Evolutionary conservation across 2,113 vertebrate genomes (phyloP).

Genomic region (Carassius gibelio): DNA sequence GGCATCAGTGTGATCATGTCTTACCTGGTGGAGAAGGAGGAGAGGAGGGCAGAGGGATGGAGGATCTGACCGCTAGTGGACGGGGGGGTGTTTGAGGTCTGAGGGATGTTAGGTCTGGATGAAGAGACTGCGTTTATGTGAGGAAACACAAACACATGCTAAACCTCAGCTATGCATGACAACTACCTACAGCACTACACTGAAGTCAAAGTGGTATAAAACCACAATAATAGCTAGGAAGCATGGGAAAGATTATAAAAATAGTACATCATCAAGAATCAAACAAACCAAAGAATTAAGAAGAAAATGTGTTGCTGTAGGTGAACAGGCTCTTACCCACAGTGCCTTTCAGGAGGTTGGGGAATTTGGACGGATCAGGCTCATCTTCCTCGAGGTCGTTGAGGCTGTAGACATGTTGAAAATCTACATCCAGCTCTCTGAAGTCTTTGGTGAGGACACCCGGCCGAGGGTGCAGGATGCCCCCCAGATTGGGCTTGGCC

Average conservation of each 20-base stretch:
- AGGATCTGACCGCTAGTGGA: slow-evolving; percentile 82
- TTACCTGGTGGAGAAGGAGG: slow-evolving; percentile 80
- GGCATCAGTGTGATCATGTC: slow-evolving; percentile 45
- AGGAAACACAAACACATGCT: slow-evolving; percentile 57
- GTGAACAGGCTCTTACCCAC: slow-evolving; percentile 71
- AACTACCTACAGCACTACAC: slow-evolving; percentile 14
- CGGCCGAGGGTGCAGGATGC: slow-evolving; percentile 81
- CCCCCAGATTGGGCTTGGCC: slow-evolving; percentile 81
- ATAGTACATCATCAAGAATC: no score
- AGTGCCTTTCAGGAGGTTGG: slow-evolving; percentile 60
- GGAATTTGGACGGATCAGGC: slow-evolving; percentile 69
- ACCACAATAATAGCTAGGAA: neutral
- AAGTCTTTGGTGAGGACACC: slow-evolving; percentile 88
- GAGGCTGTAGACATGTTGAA: slow-evolving; percentile 84
- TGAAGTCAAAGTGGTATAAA: slow-evolving; percentile 32
- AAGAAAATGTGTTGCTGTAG: neutral
- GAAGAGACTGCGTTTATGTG: slow-evolving; percentile 78
- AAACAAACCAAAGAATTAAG: neutral
- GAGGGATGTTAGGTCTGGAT: slow-evolving; percentile 78
- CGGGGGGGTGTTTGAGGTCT: slow-evolving; percentile 81
- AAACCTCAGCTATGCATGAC: slow-evolving; percentile 44
- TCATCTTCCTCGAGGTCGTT: slow-evolving; percentile 88
- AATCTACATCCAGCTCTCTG: slow-evolving; percentile 80
- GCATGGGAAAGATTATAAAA: no score
- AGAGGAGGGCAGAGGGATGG: slow-evolving; percentile 75